These are phyloP conservation scores for Netelia inedita DNA, from an alignment of 2,888 invertebrate genomes.

Conservation along the genomic window DNA sequence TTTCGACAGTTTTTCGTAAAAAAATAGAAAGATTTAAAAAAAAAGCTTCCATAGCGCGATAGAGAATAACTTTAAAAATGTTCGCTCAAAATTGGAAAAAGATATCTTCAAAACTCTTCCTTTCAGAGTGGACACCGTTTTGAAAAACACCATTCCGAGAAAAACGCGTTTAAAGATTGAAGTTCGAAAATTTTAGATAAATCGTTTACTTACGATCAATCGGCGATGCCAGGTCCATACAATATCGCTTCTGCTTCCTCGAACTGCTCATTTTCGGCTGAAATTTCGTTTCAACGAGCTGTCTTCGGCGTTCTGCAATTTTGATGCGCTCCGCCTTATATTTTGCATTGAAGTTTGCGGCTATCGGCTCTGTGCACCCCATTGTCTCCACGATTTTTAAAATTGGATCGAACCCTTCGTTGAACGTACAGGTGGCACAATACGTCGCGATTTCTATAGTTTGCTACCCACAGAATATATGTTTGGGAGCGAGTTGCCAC, in stretches of 20 bases:
- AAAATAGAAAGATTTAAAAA: too few relatives aligned
- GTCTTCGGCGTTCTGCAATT: conserved; percentile 10
- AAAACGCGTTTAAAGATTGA: too few relatives aligned
- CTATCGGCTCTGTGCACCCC: not conserved
- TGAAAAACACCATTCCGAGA: not conserved
- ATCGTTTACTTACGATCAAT: too few relatives aligned
- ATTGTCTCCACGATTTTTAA: conserved; percentile 55
- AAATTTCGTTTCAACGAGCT: conserved; percentile 48
- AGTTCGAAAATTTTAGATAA: conserved; percentile 47
- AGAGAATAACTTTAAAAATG: too few relatives aligned
- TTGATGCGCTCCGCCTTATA: not conserved
- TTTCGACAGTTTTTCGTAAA: too few relatives aligned
- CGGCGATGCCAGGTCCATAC: conserved; percentile 69
- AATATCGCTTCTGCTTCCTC: conserved; percentile 63
- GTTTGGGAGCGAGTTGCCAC: too few relatives aligned
- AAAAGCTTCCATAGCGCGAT: too few relatives aligned
- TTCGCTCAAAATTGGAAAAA: conserved; percentile 35
- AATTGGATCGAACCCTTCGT: too few relatives aligned
- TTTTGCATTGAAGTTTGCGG: not conserved
- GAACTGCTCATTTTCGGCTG: conserved; percentile 44
- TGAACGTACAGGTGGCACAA: too few relatives aligned
- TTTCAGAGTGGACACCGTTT: not conserved
- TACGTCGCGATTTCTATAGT: too few relatives aligned
- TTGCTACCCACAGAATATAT: too few relatives aligned
- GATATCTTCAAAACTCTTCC: conserved; percentile 49